A percentile compares a stretch with the other conserved stretches of the same genome.
Conservation (phyloP, 2,113 vertebrate species). For the Podarcis muralis region DNA sequence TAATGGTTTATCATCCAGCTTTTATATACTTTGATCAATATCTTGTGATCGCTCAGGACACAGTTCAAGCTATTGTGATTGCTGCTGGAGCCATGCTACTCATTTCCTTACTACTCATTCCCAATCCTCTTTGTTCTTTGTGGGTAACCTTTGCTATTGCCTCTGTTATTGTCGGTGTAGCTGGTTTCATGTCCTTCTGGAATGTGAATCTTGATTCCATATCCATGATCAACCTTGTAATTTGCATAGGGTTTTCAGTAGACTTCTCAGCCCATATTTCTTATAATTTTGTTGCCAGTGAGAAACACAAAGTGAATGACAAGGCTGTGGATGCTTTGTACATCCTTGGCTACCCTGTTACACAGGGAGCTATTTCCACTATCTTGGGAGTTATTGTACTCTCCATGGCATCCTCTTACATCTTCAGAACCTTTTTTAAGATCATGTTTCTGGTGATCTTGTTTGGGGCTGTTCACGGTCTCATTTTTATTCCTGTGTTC, state of each 20-base stretch:
- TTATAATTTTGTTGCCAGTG: constrained; percentile 76
- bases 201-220: constrained; percentile 79
- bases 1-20: constrained; percentile 45
- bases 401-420: constrained; percentile 66
- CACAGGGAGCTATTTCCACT: constrained; percentile 76
- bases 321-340: constrained; percentile 73
- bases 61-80: constrained; percentile 68
- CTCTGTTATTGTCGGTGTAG: constrained; percentile 80
- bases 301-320: constrained; percentile 57
- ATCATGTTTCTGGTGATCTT: constrained; percentile 77
- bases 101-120: constrained; percentile 78
- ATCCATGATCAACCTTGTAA: constrained; percentile 62
- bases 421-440: constrained; percentile 51
- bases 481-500: constrained; percentile 81
- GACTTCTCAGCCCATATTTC: constrained; percentile 80
- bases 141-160: constrained; percentile 79
- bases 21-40: constrained; percentile 81
- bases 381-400: constrained; percentile 79
- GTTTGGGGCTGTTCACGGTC: constrained; percentile 74
- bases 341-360: constrained; percentile 72
- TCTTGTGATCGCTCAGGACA: constrained; percentile 73
- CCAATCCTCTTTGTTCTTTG: constrained; percentile 70
- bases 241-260: constrained; percentile 80
- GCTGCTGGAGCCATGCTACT: constrained; percentile 69
- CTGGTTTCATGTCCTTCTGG: constrained; percentile 80